Conservation (phyloP, 2,888 invertebrate species). For the Caenorhabditis zanzibari region DNA sequence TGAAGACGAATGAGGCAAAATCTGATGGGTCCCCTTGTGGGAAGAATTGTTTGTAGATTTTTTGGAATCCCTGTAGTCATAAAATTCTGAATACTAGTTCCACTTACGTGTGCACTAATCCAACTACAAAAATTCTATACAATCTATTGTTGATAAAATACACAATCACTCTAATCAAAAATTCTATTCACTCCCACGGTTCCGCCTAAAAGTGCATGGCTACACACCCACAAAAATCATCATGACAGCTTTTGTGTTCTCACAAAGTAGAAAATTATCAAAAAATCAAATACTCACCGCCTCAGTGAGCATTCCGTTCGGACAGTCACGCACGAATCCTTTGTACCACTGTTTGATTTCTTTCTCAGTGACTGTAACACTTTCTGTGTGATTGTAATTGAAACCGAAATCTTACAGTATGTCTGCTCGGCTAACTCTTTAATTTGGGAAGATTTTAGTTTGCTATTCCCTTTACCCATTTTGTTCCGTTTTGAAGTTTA, state of each 20-base stretch:
- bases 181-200: slow-evolving; percentile 7
- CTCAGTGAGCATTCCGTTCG: slow-evolving; percentile 95
- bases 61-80: slow-evolving; percentile 92
- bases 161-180: slow-evolving; percentile 12
- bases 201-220: slow-evolving; percentile 25
- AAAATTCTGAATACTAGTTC: slow-evolving; percentile 85
- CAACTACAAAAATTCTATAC: neutral
- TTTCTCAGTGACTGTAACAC: slow-evolving; percentile 85
- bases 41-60: slow-evolving; percentile 99
- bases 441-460: slow-evolving; percentile 96
- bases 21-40: slow-evolving; percentile 99
- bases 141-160: neutral
- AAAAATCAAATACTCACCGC: slow-evolving; percentile 88
- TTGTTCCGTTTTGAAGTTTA: neutral
- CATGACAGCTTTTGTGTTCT: neutral
- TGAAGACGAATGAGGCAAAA: slow-evolving; percentile 97
- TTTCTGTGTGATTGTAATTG: no score
- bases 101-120: slow-evolving; percentile 84
- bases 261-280: neutral
- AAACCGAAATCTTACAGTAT: slow-evolving; percentile 89
- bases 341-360: slow-evolving; percentile 86
- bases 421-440: slow-evolving; percentile 93
- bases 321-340: slow-evolving; percentile 97
- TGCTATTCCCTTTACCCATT: slow-evolving; percentile 97
- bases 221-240: neutral